Conservation (phyloP, 92 coral and sea anemone genomes). For the Paragorgia papillata region DNA sequence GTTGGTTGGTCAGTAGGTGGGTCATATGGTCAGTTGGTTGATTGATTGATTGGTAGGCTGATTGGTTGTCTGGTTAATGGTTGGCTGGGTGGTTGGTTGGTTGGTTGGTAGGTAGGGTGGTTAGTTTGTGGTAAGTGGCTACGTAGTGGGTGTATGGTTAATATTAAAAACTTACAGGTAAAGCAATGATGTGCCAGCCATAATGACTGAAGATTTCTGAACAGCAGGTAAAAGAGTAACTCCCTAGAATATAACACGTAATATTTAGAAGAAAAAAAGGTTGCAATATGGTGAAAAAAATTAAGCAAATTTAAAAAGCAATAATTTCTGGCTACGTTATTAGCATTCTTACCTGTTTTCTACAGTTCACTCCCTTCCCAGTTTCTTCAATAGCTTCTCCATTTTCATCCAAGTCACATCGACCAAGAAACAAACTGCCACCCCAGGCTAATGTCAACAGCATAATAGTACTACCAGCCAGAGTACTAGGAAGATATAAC, state of each 20-base stretch:
- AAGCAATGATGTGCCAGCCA: conserved; percentile 77
- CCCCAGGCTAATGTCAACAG: conserved; percentile 97
- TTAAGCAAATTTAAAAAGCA: too few species aligned
- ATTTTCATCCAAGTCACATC: conserved; percentile 76
- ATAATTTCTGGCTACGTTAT: too few species aligned
- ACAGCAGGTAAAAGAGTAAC: conserved; percentile 88
- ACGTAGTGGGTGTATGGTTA: too few species aligned
- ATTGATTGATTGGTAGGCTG: too few species aligned
- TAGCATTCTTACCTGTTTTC: conserved; percentile 83
- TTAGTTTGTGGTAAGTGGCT: too few species aligned
- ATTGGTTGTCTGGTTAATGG: too few species aligned
- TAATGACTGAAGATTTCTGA: conserved; percentile 79
- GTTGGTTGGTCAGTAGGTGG: too few species aligned
- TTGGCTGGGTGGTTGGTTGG: too few species aligned
- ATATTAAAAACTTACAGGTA: conserved; percentile 95
- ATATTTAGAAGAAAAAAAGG: not conserved
- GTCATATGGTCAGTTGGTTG: too few species aligned
- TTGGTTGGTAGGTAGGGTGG: too few species aligned
- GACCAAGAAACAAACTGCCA: conserved; percentile 87
- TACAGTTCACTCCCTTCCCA: conserved; percentile 85
- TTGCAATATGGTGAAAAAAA: too few species aligned
- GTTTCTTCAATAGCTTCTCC: conserved; percentile 92
- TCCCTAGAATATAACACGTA: conserved; percentile 56
- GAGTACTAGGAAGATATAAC: conserved; percentile 73
- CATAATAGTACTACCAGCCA: conserved; percentile 98